A percentile compares a stretch with the other conserved stretches of the same genome.
These are phyloP conservation scores for Pseudoips prasinana DNA, from an alignment of 2,888 invertebrate species.

Conservation along the genomic window DNA sequence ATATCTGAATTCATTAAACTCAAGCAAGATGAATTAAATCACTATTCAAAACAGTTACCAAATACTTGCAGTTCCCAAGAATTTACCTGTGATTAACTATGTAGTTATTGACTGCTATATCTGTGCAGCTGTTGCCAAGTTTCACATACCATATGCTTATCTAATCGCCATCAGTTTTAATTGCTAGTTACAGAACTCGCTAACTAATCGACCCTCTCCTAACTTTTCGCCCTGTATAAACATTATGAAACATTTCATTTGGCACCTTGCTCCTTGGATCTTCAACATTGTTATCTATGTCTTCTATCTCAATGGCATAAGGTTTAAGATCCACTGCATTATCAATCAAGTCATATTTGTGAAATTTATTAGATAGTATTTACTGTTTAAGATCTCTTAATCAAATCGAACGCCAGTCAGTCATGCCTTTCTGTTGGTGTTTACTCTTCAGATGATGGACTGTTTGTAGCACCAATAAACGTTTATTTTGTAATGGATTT, in stretches of 20 bases:
- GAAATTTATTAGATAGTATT: constrained; percentile 46
- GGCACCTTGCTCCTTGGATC: constrained; percentile 25
- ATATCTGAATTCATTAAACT: neutral
- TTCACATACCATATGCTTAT: constrained; percentile 1
- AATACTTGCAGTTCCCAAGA: too few relatives aligned
- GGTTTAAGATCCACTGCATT: constrained; percentile 1
- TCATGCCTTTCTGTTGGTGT: constrained; percentile 53
- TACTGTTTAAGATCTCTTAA: constrained; percentile 57
- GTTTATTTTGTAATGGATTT: neutral
- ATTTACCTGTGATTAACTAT: too few relatives aligned
- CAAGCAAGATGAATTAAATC: too few relatives aligned
- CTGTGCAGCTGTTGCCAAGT: too few relatives aligned
- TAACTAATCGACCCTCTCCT: constrained; percentile 39
- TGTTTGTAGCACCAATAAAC: constrained; percentile 36
- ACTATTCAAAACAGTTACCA: too few relatives aligned
- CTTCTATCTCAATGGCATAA: constrained; percentile 3
- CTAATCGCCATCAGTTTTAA: constrained; percentile 24
- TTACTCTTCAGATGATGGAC: constrained; percentile 45
- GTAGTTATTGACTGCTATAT: too few relatives aligned
- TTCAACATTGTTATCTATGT: constrained; percentile 7
- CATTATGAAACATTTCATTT: constrained; percentile 39
- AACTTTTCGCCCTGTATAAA: constrained; percentile 31
- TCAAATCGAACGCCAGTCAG: constrained; percentile 57
- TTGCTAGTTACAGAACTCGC: constrained; percentile 34
- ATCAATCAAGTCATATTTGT: constrained; percentile 24